These are phyloP conservation scores for Netelia virgata DNA, from an alignment of 2,888 invertebrate genomes.

Conservation along the genomic window DNA sequence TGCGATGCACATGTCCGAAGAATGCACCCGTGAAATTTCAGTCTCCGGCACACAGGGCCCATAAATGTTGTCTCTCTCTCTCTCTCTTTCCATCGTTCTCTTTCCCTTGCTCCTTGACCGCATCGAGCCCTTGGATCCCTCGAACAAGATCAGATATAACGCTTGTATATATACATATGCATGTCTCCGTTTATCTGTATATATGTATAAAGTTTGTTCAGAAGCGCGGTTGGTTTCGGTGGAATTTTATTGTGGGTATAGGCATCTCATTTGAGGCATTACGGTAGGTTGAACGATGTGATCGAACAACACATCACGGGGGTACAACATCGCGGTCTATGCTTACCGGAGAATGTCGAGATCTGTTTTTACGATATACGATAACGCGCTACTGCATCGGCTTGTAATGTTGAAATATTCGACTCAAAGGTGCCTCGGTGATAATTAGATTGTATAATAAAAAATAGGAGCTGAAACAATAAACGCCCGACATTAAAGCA, in stretches of 20 bases:
- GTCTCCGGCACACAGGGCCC: conserved; percentile 20
- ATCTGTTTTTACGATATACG: conserved; percentile 50
- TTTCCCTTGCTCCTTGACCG: neutral
- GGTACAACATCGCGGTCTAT: conserved; percentile 26
- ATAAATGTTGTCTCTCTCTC: neutral
- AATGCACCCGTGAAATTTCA: conserved; percentile 65
- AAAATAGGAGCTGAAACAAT: neutral
- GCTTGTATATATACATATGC: neutral
- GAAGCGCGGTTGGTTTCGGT: conserved; percentile 43
- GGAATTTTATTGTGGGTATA: conserved; percentile 53
- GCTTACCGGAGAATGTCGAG: conserved; percentile 54
- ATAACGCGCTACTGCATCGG: conserved; percentile 25
- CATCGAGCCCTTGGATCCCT: conserved; percentile 36
- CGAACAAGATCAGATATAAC: conserved; percentile 55
- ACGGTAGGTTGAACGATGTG: conserved; percentile 49
- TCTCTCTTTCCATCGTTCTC: no score
- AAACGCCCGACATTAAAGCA: no score
- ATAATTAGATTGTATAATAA: neutral
- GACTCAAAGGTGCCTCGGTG: conserved; percentile 42
- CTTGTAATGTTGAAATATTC: conserved; percentile 36
- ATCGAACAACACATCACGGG: conserved; percentile 43
- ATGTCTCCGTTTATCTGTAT: neutral
- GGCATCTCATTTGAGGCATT: conserved; percentile 52
- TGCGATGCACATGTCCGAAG: conserved; percentile 45
- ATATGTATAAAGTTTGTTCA: conserved; percentile 7